A percentile compares a stretch with the other conserved stretches of the same genome.
Evolutionary conservation across 2,113 vertebrate species (phyloP).

Genomic region (Arenaria interpres): DNA sequence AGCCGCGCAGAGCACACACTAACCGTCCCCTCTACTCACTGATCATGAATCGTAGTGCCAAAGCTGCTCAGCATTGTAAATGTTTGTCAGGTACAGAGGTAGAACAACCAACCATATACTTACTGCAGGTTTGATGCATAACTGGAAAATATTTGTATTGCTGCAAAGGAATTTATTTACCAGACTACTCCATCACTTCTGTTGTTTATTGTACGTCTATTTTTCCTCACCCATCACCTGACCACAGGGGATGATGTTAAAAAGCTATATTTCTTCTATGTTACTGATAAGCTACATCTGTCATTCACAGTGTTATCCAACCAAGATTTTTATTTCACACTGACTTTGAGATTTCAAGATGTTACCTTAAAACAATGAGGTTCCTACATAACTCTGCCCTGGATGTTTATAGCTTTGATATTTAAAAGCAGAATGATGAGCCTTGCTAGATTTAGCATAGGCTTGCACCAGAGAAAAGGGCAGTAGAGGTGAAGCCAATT

Average conservation of each 20-base stretch:
- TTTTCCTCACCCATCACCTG: neutral
- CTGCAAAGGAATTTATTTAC: neutral
- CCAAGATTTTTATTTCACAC: neutral
- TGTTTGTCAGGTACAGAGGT: fast-evolving
- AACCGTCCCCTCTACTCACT: neutral
- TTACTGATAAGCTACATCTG: neutral
- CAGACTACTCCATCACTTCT: neutral
- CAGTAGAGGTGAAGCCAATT: slow-evolving; percentile 14
- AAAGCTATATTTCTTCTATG: neutral
- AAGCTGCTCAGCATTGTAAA: neutral
- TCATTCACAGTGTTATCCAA: neutral
- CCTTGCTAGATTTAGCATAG: neutral
- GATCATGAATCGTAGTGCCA: neutral
- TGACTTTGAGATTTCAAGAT: neutral
- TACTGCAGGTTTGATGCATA: neutral
- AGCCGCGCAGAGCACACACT: neutral
- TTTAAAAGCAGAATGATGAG: neutral
- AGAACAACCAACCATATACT: neutral
- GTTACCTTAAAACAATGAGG: neutral
- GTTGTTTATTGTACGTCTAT: neutral
- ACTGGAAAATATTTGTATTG: neutral
- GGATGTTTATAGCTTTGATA: neutral
- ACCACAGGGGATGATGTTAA: neutral
- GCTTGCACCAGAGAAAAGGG: neutral
- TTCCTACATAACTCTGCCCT: neutral